Evolutionary conservation across 2,113 vertebrate species (phyloP), one percentile per base, ranked within the genome.

Genomic region (Orycteropus afer): DNA sequence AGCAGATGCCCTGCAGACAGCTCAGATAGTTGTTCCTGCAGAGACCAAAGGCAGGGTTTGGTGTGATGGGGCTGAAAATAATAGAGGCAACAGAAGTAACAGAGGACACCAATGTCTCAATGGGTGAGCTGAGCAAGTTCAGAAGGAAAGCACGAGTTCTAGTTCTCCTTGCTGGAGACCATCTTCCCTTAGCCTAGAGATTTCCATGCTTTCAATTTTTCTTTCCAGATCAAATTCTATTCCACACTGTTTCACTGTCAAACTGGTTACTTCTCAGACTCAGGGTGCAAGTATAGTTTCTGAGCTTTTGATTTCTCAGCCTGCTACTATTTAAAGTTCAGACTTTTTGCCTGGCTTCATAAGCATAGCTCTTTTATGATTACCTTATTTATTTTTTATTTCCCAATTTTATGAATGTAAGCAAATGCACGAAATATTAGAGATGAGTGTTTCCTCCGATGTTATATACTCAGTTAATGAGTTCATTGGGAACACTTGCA

Each of bases 261-360:
- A 29, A 27, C 57, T 59, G 80, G 23, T n/a, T 71, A 49, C 23
- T 90, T 57, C 69, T 84, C 47, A 78, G 57, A 86, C 45, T 86
- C 2, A 17, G 71, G 61, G 13, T 11, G 7, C 10, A 45, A 22
- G 13, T 13, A 17, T 12, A 73, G 45, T 65, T 34, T 40, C 10
- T 87, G 86, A 74, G 65, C 51, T 79, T 89, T 71, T 79, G 65
- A 34, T 57, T 77, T 79, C 83, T 80, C 76, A 74, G 12, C 78
- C 55, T 86, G 42, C 51, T 59, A 13, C 59, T 78, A 5, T 53
- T 92, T 79, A 74, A 81, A 89, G 49, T 37, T 76, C 63, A 79
- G 47, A 59, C 76, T 93, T 73, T 85, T 92, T 82, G 37, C 92
- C 86, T 94, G 76, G 90, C 59, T 91, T 93, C 84, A 49, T 81